Conservation (phyloP, 2,797 vertebrate species). For the Neomorphus geoffroyi region DNA sequence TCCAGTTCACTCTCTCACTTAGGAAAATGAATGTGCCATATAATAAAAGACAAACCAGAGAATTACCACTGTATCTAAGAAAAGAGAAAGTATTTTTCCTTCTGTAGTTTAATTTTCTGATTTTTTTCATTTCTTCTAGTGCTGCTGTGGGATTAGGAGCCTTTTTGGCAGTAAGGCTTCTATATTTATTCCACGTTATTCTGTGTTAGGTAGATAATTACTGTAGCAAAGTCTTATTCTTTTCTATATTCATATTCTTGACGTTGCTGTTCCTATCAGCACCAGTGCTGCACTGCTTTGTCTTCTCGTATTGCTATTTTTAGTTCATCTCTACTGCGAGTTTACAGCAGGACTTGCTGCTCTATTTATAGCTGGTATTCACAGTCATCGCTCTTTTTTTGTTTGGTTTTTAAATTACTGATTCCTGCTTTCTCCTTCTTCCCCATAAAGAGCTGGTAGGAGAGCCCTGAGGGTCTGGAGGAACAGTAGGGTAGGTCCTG, state of each 20-base stretch:
- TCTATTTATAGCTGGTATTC: not conserved
- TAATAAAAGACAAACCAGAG: not conserved
- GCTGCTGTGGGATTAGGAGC: not conserved
- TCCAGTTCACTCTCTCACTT: not conserved
- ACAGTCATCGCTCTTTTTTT: not conserved
- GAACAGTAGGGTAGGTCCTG: not conserved
- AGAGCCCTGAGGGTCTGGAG: not conserved
- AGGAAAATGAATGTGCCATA: not conserved
- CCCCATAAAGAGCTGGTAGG: fast-evolving
- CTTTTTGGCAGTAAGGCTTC: constrained; percentile 7
- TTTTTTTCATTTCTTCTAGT: not conserved
- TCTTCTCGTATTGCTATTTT: not conserved
- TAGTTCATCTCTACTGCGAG: not conserved
- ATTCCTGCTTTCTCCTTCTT: not conserved
- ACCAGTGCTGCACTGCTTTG: not conserved
- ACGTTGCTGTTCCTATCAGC: not conserved
- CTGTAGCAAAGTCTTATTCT: not conserved
- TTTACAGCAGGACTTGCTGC: not conserved
- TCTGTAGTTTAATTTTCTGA: not conserved
- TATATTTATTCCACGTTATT: constrained; percentile 39
- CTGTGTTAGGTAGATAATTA: constrained; percentile 26
- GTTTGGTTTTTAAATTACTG: not conserved
- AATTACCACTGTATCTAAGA: not conserved
- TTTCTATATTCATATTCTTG: not conserved
- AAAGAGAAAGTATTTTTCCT: not conserved